Evolutionary conservation across 2,113 vertebrate species (phyloP), one percentile per base, ranked within the genome.

Genomic region (Hemichromis elongatus): DNA sequence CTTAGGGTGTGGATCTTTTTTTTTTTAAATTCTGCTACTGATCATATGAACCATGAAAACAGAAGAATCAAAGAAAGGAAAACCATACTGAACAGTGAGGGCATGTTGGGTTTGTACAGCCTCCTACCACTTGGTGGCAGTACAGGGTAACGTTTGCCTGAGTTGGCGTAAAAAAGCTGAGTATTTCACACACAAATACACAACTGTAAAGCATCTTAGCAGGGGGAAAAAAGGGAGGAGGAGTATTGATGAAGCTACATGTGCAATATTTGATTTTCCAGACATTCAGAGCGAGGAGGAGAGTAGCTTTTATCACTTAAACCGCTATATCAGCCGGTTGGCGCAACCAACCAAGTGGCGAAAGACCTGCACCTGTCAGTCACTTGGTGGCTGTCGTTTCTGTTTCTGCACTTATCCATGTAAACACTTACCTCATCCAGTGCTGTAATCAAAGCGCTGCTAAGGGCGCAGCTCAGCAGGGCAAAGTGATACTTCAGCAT

Each of bases 391-490:
- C n/a, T 42, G 12, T 28, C 18, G 24, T 80, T 85, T 82, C 57
- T 70, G 50, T 80, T 37, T 21, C 24, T 57, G 21, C 77, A 13
- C 56, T 52, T 63, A 26, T 57, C 79, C n/a, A 30, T 68, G 75
- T 70, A 83, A 83, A 84, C 81, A 68, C 63, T 82, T 78, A 81
- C 75, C 86, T 91, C 84, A 88, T 19, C 68, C n/a, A 14, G 6
- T 7, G 50, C 56, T 82, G 89, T 78, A 81, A 85, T 79, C 75
- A 75, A 82, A 55, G 42, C 88, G 56, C 77, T 56, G 81, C 81
- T 73, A 59, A 63, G 83, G 30, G 42, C 80, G n/a, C 89, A 85
- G 82, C 80, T 86, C 77, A 88, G 79, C 52, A 33, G 52, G 50
- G 26, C 5, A 9, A 83, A 89, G n/a, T 42, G 9, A 79, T 82